Percentiles rank a stretch among this genome's conserved stretches.
Evolutionary conservation across 1,140 invertebrate species (phyloP).

Genomic region (Cataglyphis hispanica): DNA sequence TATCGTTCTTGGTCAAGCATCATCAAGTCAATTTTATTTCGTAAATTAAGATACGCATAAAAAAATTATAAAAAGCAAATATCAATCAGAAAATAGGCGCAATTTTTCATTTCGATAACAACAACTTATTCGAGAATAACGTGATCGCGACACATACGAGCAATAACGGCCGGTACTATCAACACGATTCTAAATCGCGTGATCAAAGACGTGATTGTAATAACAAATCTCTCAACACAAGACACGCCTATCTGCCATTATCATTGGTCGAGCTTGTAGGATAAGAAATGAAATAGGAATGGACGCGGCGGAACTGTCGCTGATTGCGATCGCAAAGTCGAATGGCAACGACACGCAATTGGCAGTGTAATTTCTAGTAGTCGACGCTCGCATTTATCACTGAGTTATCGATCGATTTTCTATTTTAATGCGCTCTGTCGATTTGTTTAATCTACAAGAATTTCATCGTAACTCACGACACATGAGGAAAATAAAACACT

Average conservation of each 20-base stretch:
- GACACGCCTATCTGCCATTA: constrained; percentile 77
- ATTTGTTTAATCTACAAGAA: constrained; percentile 21
- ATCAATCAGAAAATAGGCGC: neutral
- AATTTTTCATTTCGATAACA: neutral
- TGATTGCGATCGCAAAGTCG: constrained; percentile 68
- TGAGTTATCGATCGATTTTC: constrained; percentile 51
- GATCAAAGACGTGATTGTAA: constrained; percentile 78
- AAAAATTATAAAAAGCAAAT: neutral
- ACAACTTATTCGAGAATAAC: constrained; percentile 24
- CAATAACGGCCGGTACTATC: constrained; percentile 19
- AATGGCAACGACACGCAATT: constrained; percentile 67
- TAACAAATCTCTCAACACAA: constrained; percentile 76
- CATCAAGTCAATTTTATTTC: neutral
- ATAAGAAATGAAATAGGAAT: constrained; percentile 71
- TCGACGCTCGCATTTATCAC: constrained; percentile 61
- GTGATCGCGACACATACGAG: constrained; percentile 5
- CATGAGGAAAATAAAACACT: neutral
- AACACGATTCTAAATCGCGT: constrained; percentile 69
- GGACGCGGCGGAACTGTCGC: constrained; percentile 33
- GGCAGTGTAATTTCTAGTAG: constrained; percentile 71
- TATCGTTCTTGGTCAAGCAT: no score
- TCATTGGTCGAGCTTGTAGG: constrained; percentile 71
- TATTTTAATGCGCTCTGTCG: constrained; percentile 29
- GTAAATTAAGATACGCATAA: neutral
- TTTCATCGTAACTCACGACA: constrained; percentile 16